Base-by-base conservation (phyloP, 92 coral and sea anemone genomes). In the Umimayanthus chanpuru region DNA sequence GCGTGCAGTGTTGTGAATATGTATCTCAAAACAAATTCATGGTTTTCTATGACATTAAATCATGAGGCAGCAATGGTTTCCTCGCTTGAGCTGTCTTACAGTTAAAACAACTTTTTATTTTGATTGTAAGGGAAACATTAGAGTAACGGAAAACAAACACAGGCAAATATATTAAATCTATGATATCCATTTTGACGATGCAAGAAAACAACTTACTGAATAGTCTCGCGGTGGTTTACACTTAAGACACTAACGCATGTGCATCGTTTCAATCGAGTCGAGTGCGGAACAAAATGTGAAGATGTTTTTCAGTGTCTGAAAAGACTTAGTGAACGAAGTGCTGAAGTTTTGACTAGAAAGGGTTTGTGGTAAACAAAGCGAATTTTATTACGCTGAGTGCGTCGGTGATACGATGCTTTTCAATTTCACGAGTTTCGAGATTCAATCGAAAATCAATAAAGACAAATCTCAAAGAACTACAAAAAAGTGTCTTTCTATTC, bases 11-110 rank as follows among this genome's bases (percentile, higher is more conserved):
- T 81, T 64, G 2, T 83, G 78, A 32, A 67, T 16, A 47, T 32
- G 9, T 70, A 83, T 68, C 87, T 50, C 87, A 32, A 83, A 83
- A 83, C 87, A 83, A 83, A 41, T 11, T 47, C 67, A 74, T 68
- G 41, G 64, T 83, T 83, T 83, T 70, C 67, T 25, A 65, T 70
- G n/a, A 70, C 40, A 68, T 83, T 83, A 83, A 83, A 70, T 68
- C 87, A 71, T 83, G 43, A 83, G 41, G 87, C 77, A 53, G 78
- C 47, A 44, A 83, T 71, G 38, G 16, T 73, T 70, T 43, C 53
- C 43, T 47, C 78, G 78, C 87, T 83, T 68, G 87, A 83, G 66
- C 77, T 70, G 32, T 20, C 74, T 47, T 9, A 30, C 2, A 65
- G 21, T 38, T n/a, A 70, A 25, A 71, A 71, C 78, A 83, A 71